Evolutionary conservation across 1,140 invertebrate species (phyloP).

Genomic region (Bombus polaris): DNA sequence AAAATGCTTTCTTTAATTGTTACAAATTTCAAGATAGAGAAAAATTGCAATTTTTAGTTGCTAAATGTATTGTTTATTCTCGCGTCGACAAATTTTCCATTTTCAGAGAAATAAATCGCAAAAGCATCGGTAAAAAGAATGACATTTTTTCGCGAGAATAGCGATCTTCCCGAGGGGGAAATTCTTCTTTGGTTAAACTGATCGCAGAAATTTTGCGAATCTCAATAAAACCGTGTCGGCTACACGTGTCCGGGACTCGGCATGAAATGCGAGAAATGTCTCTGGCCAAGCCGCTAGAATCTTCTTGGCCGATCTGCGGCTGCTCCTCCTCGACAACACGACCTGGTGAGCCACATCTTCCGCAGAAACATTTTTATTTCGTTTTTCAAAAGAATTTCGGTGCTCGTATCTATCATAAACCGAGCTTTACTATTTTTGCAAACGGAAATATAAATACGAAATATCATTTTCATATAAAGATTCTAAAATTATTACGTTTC

Average conservation of each 20-base stretch:
- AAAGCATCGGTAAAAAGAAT: background rate
- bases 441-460: background rate
- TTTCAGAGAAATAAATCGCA: background rate
- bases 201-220: constrained; percentile 63
- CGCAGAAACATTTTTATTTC: background rate
- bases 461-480: background rate
- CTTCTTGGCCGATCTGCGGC: constrained; percentile 52
- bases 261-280: constrained; percentile 68
- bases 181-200: constrained; percentile 41
- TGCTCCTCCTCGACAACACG: constrained; percentile 5
- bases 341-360: constrained; percentile 18
- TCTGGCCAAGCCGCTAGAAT: constrained; percentile 47
- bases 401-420: background rate
- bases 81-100: background rate
- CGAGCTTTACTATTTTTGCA: background rate
- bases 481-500: background rate
- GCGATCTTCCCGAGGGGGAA: constrained; percentile 12
- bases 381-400: background rate
- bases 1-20: background rate
- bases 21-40: background rate
- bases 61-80: too few species aligned
- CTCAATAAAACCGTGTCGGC: constrained; percentile 64
- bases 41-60: background rate
- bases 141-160: background rate
- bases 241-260: constrained; percentile 52